Evolutionary conservation across 2,888 invertebrate genomes (phyloP), one percentile per base, ranked within the genome.

Genomic region (Apodemia duryi): DNA sequence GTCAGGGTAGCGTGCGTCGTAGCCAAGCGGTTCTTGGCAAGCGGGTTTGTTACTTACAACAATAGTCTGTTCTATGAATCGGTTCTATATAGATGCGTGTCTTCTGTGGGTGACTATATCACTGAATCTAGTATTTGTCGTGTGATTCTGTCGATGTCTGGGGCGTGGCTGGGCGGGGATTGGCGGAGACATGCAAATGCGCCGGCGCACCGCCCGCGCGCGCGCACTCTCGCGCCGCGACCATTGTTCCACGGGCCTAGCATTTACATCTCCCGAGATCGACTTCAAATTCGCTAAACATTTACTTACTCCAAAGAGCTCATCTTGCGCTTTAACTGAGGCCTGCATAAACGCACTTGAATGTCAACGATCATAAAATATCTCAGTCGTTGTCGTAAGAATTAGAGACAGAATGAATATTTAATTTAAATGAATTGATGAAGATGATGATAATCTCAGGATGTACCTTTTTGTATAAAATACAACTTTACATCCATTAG

Each of bases 161-260:
- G 71, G 74, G 75, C 74, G 75, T 75, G 75, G 75, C 75, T 73
- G 71, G 77, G 68, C 68, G 68, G 73, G 73, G 71, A 77, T 77
- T 76, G 76, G 78, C 72, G 71, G 71, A 67, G 73, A 78, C 88
- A 90, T 88, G 90, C 90, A 90, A 90, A 90, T 90, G 77, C 71
- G 76, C 71, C 73, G 74, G 78, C 79, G 46, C 46, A 13, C 46
- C 46, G 79, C 83, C 81, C 77, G 83, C 86, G 82, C 82, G 71
- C 75, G 81, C 85, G 86, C 87, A 76, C 74, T 75, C 75, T 73
- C 76, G 65, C 69, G 70, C 64, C 70, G 70, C 74, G 75, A 81
- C 85, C 83, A 85, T 86, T 86, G 86, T 86, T 77, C 76, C 71
- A 65, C 68, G 64, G 29, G 29, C 54, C 54, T 54, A 54, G 29